Conservation (phyloP, 64 coral and sea anemone species). For the Actinia equina region DNA sequence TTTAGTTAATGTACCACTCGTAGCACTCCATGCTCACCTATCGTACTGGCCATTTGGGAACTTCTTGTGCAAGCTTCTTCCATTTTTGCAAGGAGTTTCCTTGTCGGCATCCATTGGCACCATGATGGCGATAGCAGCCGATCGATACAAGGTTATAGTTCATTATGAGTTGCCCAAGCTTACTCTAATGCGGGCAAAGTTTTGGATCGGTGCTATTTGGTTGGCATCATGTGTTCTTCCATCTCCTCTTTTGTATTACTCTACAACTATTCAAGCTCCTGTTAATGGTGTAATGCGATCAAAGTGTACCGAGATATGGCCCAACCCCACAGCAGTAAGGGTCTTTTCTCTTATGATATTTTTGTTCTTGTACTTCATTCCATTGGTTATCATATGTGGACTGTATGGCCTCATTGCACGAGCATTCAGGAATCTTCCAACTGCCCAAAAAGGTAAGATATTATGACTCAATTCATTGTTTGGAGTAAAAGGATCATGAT, state of each 20-base stretch:
- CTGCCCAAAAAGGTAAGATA: slow-evolving; percentile 20
- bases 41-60: slow-evolving; percentile 43
- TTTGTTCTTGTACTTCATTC: slow-evolving; percentile 26
- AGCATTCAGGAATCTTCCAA: slow-evolving; percentile 5
- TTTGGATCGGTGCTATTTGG: slow-evolving; percentile 22
- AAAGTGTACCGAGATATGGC: slow-evolving; percentile 30
- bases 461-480: not conserved
- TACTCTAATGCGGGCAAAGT: slow-evolving; percentile 5
- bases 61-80: slow-evolving; percentile 28
- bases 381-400: slow-evolving; percentile 15
- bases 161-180: slow-evolving; percentile 11
- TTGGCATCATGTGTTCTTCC: slow-evolving; percentile 10
- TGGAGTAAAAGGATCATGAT: not conserved
- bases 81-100: slow-evolving; percentile 39
- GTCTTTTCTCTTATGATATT: slow-evolving; percentile 19
- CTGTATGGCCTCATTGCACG: slow-evolving; percentile 24
- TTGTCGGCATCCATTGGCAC: slow-evolving; percentile 34
- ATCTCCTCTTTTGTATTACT: slow-evolving; percentile 15
- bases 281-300: not conserved
- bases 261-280: slow-evolving; percentile 1
- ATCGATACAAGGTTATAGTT: slow-evolving; percentile 45
- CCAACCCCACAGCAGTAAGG: not conserved
- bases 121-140: slow-evolving; percentile 34
- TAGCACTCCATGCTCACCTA: slow-evolving; percentile 21
- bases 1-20: slow-evolving; percentile 34